Percentiles rank a stretch among this genome's conserved stretches.
Evolutionary conservation across 2,113 vertebrate species (phyloP).

Genomic region (Perca flavescens): DNA sequence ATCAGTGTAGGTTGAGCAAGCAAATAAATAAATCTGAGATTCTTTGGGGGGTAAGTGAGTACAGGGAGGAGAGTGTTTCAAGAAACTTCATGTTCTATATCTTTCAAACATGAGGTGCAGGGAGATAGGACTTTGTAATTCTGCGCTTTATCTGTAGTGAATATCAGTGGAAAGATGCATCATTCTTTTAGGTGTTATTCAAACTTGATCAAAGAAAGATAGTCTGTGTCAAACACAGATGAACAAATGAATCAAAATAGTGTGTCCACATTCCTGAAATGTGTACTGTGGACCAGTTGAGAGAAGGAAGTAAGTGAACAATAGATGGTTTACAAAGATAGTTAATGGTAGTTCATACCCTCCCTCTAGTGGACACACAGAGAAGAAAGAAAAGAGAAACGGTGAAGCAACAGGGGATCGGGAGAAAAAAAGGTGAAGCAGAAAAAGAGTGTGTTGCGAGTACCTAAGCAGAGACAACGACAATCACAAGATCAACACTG

Average conservation of each 20-base stretch:
- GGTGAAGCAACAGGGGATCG: not conserved
- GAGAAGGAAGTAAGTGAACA: not conserved
- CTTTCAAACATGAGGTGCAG: not conserved
- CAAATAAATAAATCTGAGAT: not conserved
- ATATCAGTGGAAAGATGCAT: not conserved
- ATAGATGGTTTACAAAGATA: not conserved
- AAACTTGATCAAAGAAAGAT: not conserved
- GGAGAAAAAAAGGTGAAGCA: not conserved
- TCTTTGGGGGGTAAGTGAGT: not conserved
- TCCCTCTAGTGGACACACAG: slow-evolving; percentile 39
- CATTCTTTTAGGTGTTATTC: not conserved
- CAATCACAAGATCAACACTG: slow-evolving; percentile 43
- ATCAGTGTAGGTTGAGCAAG: not conserved
- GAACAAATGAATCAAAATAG: not conserved
- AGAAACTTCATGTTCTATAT: not conserved
- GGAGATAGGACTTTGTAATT: not conserved
- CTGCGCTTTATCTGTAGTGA: not conserved
- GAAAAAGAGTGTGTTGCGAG: not conserved
- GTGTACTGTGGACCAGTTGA: not conserved
- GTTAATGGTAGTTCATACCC: not conserved
- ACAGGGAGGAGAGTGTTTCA: not conserved
- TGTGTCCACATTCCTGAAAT: not conserved
- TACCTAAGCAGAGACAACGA: slow-evolving; percentile 8
- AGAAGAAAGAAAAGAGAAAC: not conserved
- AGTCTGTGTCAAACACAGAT: not conserved